Evolutionary conservation across 2,113 vertebrate genomes (phyloP).

Genomic region (Syrrhaptes paradoxus): DNA sequence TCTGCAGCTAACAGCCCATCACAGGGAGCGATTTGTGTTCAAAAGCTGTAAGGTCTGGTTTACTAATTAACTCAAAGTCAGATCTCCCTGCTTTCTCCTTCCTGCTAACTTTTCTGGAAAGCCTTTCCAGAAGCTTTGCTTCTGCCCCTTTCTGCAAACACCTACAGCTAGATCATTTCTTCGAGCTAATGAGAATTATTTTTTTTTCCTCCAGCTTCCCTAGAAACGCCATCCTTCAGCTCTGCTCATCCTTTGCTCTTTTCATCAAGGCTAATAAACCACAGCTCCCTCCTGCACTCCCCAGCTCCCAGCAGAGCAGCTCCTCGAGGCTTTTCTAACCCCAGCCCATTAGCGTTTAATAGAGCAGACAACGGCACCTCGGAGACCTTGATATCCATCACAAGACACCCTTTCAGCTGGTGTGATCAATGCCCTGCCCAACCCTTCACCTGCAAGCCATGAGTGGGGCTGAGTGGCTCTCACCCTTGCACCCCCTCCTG

Average conservation of each 20-base stretch:
- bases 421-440: background rate
- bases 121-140: background rate
- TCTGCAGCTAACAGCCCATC: background rate
- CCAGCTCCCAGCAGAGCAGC: background rate
- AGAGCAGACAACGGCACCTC: background rate
- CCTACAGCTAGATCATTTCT: background rate
- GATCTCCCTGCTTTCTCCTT: background rate
- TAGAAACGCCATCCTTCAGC: background rate
- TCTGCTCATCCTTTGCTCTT: conserved; percentile 5
- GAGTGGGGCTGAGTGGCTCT: background rate
- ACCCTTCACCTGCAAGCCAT: background rate
- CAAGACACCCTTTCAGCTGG: background rate
- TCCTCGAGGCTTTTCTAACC: background rate
- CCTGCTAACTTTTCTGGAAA: background rate
- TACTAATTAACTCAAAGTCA: conserved; percentile 21
- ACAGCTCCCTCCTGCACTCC: background rate
- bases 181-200: background rate
- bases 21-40: background rate
- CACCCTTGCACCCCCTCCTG: background rate
- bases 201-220: background rate
- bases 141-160: background rate
- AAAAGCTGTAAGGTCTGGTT: background rate
- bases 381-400: accelerated
- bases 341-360: background rate
- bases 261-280: background rate